These are phyloP conservation scores for Blastomussa wellsi DNA, from an alignment of 92 coral and sea anemone genomes.

Conservation along the genomic window DNA sequence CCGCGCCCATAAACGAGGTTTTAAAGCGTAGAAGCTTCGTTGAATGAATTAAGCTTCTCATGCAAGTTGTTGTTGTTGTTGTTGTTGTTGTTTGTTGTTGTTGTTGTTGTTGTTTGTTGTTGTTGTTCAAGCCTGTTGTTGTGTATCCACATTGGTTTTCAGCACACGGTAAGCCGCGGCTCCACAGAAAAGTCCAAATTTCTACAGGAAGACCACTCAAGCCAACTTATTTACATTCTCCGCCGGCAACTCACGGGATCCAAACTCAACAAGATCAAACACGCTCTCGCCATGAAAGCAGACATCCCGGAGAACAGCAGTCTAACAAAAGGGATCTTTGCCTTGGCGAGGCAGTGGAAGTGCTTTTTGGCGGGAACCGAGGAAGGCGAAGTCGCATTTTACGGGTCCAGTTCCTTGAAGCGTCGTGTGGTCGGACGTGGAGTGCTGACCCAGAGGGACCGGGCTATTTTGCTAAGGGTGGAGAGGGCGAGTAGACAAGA, in stretches of 20 bases:
- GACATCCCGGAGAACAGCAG: conserved; percentile 76
- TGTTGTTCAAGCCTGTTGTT: background rate
- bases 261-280: conserved; percentile 77
- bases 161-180: conserved; percentile 82
- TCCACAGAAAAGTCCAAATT: conserved; percentile 72
- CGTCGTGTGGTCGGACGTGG: conserved; percentile 99
- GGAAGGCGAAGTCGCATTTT: conserved; percentile 86
- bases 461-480: conserved; percentile 92
- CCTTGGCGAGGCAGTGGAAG: conserved; percentile 97
- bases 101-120: no score
- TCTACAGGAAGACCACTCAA: conserved; percentile 95
- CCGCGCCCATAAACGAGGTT: no score
- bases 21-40: no score
- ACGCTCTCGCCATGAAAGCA: conserved; percentile 69
- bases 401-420: conserved; percentile 93
- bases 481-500: conserved; percentile 64
- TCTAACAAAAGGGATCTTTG: conserved; percentile 89
- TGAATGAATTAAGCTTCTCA: no score
- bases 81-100: no score
- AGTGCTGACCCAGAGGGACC: conserved; percentile 95
- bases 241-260: conserved; percentile 91
- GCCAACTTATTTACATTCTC: conserved; percentile 86
- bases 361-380: conserved; percentile 97
- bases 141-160: conserved; percentile 4
- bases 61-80: no score